Conservation (phyloP, 1,140 invertebrate species). For the Berghia stephanieae region DNA sequence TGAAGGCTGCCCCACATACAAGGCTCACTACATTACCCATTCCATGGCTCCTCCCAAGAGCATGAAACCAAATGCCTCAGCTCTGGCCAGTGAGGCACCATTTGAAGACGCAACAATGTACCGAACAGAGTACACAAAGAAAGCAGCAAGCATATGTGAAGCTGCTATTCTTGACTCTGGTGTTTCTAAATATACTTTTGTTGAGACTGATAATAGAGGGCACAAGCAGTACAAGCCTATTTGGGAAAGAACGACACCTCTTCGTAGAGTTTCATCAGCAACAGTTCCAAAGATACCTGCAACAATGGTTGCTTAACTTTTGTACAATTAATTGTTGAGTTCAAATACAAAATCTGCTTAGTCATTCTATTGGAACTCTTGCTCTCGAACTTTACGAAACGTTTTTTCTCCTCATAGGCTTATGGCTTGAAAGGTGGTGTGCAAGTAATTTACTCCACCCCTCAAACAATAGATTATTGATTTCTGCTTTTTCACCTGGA, state of each 20-base stretch:
- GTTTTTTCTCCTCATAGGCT: too few relatives aligned
- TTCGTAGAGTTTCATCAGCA: background rate
- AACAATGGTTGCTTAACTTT: background rate
- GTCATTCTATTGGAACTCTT: background rate
- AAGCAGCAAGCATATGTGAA: conserved; percentile 58
- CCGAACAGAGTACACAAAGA: conserved; percentile 61
- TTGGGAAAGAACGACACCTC: conserved; percentile 18
- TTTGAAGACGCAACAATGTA: conserved; percentile 66
- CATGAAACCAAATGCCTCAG: conserved; percentile 55
- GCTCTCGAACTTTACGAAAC: background rate
- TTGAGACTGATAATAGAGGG: conserved; percentile 47
- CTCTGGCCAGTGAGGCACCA: conserved; percentile 47
- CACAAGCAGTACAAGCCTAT: conserved; percentile 56
- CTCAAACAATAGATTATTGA: too few relatives aligned
- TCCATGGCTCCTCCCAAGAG: conserved; percentile 39
- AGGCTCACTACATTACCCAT: conserved; percentile 60
- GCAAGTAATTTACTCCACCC: too few relatives aligned
- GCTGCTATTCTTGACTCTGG: conserved; percentile 52
- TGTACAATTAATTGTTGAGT: background rate
- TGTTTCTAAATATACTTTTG: conserved; percentile 43
- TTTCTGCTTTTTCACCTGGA: too few relatives aligned
- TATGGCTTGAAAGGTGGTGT: too few relatives aligned
- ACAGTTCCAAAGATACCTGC: conserved; percentile 24
- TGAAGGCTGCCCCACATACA: conserved; percentile 63
- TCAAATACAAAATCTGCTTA: background rate